Evolutionary conservation across 2,888 invertebrate species (phyloP), one percentile per base, ranked within the genome.

Genomic region (Trichopria drosophilae): DNA sequence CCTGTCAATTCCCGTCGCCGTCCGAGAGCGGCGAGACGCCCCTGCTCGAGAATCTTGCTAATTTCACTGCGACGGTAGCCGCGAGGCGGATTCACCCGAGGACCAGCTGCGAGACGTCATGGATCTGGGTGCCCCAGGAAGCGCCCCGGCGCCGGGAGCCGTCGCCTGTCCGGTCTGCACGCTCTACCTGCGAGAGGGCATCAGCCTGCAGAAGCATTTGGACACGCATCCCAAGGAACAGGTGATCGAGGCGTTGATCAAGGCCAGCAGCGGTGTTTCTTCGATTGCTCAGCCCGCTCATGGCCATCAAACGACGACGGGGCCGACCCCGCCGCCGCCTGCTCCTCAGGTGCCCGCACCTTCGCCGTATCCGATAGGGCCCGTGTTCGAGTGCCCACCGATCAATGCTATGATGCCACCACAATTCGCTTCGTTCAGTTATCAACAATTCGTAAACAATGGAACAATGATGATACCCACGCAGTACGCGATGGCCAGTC

Each of bases 171-270:
- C 91, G 45, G 90, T 91, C 60, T 92, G 91, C 77, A 91, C 90
- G 28, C 79, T 91, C 56, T 91, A 84, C 75, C 79, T 92, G 61
- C 84, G 90, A 62, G 87, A 87, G 77, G 91, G 90, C 49, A 91
- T 91, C 79, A 84, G 86, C 52, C 78, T 91, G 62, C 87, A 88
- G 71, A 83, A 83, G 58, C 91, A 91, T 73, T 80, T 92, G 73
- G 86, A 88, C 69, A 90, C 90, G 19, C 91, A 91, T 79, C 90
- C 91, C 31, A 91, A 91, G 75, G 90, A 90, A 65, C 90, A 90
- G 77, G 90, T 92, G 41, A 91, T 91, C 63, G 88, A 86, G 72
- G 91, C 91, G 18, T 78, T 92, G 57, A 79, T 82, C 56, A 76
- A 77, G 55, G 80, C 79, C 45, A 77, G 75, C 58, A 68, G 69